Conservation (phyloP, 1,140 invertebrate genomes). For the Eurosta solidaginis region DNA sequence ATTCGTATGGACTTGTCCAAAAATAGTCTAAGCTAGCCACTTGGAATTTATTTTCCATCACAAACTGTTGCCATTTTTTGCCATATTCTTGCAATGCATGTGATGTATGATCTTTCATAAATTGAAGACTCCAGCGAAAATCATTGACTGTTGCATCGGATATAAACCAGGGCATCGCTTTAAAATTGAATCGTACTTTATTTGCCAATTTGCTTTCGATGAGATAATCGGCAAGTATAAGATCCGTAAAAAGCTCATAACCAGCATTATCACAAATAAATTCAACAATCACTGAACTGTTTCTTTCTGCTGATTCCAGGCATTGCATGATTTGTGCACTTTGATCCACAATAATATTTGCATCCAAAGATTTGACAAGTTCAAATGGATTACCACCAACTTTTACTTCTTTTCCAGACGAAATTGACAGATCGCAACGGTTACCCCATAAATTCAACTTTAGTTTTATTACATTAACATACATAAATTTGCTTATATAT, state of each 20-base stretch:
- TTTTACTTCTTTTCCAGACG: slow-evolving; percentile 67
- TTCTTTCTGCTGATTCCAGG: slow-evolving; percentile 36
- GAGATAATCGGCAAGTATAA: slow-evolving; percentile 85
- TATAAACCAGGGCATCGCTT: slow-evolving; percentile 94
- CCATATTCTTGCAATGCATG: slow-evolving; percentile 60
- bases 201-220: slow-evolving; percentile 68
- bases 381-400: slow-evolving; percentile 67
- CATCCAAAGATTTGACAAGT: slow-evolving; percentile 68
- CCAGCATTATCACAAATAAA: slow-evolving; percentile 93
- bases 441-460: slow-evolving; percentile 74
- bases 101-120: slow-evolving; percentile 58
- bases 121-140: slow-evolving; percentile 72
- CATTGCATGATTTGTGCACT: slow-evolving; percentile 65
- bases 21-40: slow-evolving; percentile 68
- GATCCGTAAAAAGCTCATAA: slow-evolving; percentile 90
- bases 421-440: slow-evolving; percentile 88
- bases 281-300: slow-evolving; percentile 70
- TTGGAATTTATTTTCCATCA: slow-evolving; percentile 63
- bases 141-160: slow-evolving; percentile 85
- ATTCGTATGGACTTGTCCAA: slow-evolving; percentile 88
- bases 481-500: too few species aligned
- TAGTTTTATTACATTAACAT: too few species aligned
- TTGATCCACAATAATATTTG: slow-evolving; percentile 75
- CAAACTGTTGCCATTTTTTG: slow-evolving; percentile 64
- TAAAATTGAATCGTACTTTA: slow-evolving; percentile 83